Evolutionary conservation across 2,113 vertebrate genomes (phyloP).

Genomic region (Sminthopsis crassicaudata): DNA sequence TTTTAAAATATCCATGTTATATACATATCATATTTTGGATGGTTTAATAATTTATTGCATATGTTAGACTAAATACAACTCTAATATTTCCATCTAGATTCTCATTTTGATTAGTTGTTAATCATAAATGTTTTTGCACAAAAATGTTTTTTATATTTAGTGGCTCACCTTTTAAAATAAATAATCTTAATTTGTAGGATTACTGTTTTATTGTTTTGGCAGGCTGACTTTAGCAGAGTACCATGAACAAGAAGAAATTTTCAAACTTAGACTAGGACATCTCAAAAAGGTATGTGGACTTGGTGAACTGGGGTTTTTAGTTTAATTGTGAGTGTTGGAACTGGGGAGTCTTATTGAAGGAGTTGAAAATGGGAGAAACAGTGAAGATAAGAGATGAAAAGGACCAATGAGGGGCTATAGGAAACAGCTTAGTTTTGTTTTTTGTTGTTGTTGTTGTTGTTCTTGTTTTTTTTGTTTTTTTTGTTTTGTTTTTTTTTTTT

Average conservation of each 20-base stretch:
- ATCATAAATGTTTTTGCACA: slow-evolving; percentile 43
- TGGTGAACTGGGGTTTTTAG: slow-evolving; percentile 37
- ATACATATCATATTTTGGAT: slow-evolving; percentile 39
- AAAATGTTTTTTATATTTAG: slow-evolving; percentile 46
- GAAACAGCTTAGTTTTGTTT: neutral
- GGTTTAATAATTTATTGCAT: slow-evolving; percentile 14
- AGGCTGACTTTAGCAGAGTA: slow-evolving; percentile 99
- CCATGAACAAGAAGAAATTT: slow-evolving; percentile 99
- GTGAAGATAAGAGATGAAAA: neutral
- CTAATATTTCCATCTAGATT: slow-evolving; percentile 25
- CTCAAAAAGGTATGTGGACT: slow-evolving; percentile 94
- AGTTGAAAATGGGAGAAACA: slow-evolving; percentile 26
- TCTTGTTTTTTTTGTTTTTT: too few relatives aligned
- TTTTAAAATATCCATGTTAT: slow-evolving; percentile 3
- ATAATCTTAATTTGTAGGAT: slow-evolving; percentile 69
- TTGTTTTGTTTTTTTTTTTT: too few relatives aligned
- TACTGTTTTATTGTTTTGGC: slow-evolving; percentile 73
- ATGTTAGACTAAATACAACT: slow-evolving; percentile 21
- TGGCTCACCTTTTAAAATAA: slow-evolving; percentile 26
- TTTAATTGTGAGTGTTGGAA: slow-evolving; percentile 30
- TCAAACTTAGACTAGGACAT: slow-evolving; percentile 98
- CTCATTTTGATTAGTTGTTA: neutral
- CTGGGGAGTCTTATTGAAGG: slow-evolving; percentile 37
- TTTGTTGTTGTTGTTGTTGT: too few relatives aligned
- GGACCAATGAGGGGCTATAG: neutral